Evolutionary conservation across 1,140 invertebrate species (phyloP), one percentile per base, ranked within the genome.

Genomic region (Hycleus cichorii): DNA sequence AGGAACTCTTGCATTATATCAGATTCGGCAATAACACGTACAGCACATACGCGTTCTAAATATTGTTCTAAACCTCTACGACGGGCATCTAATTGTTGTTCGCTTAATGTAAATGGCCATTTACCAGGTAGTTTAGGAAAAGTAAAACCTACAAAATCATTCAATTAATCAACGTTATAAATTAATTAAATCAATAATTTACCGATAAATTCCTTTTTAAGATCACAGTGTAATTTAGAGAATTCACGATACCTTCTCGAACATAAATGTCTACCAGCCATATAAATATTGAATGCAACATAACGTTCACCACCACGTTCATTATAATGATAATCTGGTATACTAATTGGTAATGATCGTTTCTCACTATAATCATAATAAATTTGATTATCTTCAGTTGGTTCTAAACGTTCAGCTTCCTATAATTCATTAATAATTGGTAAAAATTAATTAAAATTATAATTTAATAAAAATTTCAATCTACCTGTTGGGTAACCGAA

Each of bases 281-380:
- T 98, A 74, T 98, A 96, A 58, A 99, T 97, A 74, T 98, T 98
- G 77, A 93, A 99, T 0, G 96, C 93, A 53, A 97, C 92, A 78
- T 89, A 98, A 65, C 89, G 89, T 66, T 98, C 91, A 18, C 91
- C 92, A 70, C 83, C 86, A 64, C 85, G 75, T 78, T 89, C 82
- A 81, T 90, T 72, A 78, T 82, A 84, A 67, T 91, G 90, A 72
- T 95, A 97, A 76, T 95, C 95, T 10, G 97, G 97, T 64, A 99
- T 92, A 62, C 95, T 97, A 64, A 99, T 97, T 6, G 97, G 97
- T 58, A 99, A 78, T 39, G 95, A 98, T 49, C 97, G 80, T 73
- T 98, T 97, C 76, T 99, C 97, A 64, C 92, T 95, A 77, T 99
- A 99, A 76, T 99, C 97, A 61, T 97, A 91, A 66, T 93, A 90